Conservation (phyloP, 2,113 vertebrate genomes). For the Erythrolamprus reginae region DNA sequence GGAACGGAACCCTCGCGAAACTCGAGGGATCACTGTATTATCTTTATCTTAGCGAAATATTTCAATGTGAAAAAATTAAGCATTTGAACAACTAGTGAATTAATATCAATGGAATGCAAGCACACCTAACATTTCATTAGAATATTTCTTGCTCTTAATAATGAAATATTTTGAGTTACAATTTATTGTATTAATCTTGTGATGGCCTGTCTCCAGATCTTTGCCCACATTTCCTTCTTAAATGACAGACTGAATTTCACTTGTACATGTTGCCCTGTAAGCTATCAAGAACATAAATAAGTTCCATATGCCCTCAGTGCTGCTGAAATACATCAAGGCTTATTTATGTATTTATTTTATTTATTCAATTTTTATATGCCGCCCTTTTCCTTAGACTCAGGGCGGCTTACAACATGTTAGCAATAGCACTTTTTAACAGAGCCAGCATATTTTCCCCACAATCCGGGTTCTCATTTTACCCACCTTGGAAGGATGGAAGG, state of each 20-base stretch:
- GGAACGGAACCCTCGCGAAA: too few species aligned
- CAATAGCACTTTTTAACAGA: too few species aligned
- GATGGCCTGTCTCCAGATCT: not conserved
- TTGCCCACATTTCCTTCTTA: not conserved
- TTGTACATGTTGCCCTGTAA: not conserved
- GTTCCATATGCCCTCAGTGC: not conserved
- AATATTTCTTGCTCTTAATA: not conserved
- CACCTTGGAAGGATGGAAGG: too few species aligned
- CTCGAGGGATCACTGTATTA: too few species aligned
- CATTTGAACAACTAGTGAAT: not conserved
- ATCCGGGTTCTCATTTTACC: too few species aligned
- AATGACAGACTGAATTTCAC: not conserved
- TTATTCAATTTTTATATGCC: too few species aligned
- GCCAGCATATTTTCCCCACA: too few species aligned
- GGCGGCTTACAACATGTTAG: too few species aligned
- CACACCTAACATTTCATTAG: not conserved
- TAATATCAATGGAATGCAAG: not conserved
- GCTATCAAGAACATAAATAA: not conserved
- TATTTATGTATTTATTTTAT: too few species aligned
- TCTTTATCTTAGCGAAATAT: not conserved
- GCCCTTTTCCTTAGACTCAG: too few species aligned
- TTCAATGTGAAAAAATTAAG: not conserved
- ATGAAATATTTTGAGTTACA: not conserved
- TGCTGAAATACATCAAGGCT: not conserved
- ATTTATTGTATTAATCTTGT: not conserved